These are phyloP conservation scores for Thamnophis elegans DNA, from an alignment of 2,797 vertebrate species.

Conservation along the genomic window DNA sequence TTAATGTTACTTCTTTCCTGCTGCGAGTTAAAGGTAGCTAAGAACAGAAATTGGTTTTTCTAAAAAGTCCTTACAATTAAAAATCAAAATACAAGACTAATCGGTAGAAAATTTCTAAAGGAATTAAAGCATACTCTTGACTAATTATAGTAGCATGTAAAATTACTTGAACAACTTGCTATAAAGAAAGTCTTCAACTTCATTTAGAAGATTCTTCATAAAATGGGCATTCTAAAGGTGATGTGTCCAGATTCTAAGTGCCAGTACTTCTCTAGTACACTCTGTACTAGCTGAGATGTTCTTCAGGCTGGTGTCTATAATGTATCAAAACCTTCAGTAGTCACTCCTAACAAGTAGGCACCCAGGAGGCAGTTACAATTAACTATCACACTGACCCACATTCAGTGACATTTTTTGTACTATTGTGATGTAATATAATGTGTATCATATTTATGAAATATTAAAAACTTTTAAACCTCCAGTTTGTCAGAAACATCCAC, in stretches of 20 bases:
- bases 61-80: background rate
- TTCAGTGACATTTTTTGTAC: background rate
- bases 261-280: no score
- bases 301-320: background rate
- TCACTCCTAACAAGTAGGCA: background rate
- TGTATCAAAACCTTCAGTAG: background rate
- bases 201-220: background rate
- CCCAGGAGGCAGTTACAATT: background rate
- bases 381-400: background rate
- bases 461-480: constrained; percentile 31
- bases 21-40: background rate
- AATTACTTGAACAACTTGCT: background rate
- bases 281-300: background rate
- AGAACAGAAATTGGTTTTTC: background rate
- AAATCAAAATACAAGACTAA: background rate
- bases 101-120: background rate
- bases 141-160: background rate
- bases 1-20: background rate
- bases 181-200: background rate
- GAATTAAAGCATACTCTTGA: background rate
- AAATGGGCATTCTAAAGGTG: background rate
- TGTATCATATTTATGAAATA: background rate
- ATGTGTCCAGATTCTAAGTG: background rate
- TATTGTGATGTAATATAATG: constrained; percentile 19
- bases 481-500: constrained; percentile 43